Evolutionary conservation across 1,140 invertebrate genomes (phyloP), one percentile per base, ranked within the genome.

Genomic region (Hetaerina americana): DNA sequence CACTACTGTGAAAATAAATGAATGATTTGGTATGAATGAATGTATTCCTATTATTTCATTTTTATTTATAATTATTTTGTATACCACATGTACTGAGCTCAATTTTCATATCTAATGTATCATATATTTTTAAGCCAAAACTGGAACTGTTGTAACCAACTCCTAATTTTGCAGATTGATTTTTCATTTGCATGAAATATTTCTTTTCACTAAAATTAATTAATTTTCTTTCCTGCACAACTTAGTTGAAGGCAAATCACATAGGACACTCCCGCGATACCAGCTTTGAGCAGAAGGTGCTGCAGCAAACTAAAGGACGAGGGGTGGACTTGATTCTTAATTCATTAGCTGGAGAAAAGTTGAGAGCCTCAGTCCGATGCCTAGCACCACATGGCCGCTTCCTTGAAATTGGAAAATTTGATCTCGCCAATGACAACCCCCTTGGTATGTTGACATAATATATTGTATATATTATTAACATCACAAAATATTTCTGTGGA

Each of bases 311-410:
- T 0, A 78, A 84, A 18, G 88, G 88, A 1, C 77, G 77, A 73
- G 92, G 92, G 27, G 91, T 94, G 0, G 88, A 93, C 76, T 81
- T 93, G 25, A 87, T 93, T 0, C 81, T 94, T 0, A 93, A 93
- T 79, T 93, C 91, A 0, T 79, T 93, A 15, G 84, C 90, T 18
- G 90, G 91, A 73, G 90, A 93, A 57, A 92, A 92, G 78, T 81
- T 93, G 0, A 87, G 87, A 66, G 79, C 79, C 5, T 80, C 79
- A n/a, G 77, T 49, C 40, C 67, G 72, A 72, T 92, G 93, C 76
- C 77, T 91, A 26, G 86, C 85, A 24, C 78, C 82, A 67, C 87
- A 88, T 77, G 89, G 89, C 66, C 79, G 87, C 66, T 90, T 91
- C 77, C 76, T 91, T 27, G 90, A 92, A 80, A 89, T 90, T 74